Evolutionary conservation across 2,888 invertebrate species (phyloP).

Genomic region (Machimus atricapillus): DNA sequence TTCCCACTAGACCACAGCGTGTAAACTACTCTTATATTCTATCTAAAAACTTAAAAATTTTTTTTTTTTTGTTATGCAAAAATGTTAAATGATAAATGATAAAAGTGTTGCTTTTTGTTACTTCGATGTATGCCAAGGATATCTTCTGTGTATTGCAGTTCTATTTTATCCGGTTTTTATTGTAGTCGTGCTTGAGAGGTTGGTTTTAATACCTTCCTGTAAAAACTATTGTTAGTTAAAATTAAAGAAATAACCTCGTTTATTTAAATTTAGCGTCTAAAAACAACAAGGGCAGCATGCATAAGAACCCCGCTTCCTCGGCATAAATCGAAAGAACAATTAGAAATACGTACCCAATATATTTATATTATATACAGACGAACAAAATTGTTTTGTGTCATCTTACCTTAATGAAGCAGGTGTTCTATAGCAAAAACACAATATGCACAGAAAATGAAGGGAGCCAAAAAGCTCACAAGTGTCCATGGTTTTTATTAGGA

Average conservation of each 20-base stretch:
- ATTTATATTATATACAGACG: neutral
- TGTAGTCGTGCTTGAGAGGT: neutral
- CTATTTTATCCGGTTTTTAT: neutral
- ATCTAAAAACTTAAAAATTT: conserved; percentile 50
- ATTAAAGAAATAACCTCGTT: neutral
- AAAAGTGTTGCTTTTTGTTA: neutral
- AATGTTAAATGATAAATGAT: neutral
- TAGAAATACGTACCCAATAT: neutral
- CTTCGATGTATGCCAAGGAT: neutral
- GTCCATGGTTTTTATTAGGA: neutral
- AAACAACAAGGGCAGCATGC: neutral
- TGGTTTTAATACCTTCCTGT: neutral
- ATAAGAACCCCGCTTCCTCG: neutral
- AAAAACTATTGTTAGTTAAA: neutral
- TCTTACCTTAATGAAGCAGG: conserved; percentile 8
- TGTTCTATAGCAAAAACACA: neutral
- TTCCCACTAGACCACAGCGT: conserved; percentile 64
- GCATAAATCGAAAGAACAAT: neutral
- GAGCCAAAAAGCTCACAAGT: neutral
- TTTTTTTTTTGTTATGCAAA: neutral
- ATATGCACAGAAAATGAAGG: neutral
- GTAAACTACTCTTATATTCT: conserved; percentile 60
- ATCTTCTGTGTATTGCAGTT: neutral
- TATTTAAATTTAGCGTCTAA: neutral
- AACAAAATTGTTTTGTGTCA: neutral